phyloP scores from a whole-genome alignment of 1,140 invertebrate genomes.

The Drosophila murphyi region DNA sequence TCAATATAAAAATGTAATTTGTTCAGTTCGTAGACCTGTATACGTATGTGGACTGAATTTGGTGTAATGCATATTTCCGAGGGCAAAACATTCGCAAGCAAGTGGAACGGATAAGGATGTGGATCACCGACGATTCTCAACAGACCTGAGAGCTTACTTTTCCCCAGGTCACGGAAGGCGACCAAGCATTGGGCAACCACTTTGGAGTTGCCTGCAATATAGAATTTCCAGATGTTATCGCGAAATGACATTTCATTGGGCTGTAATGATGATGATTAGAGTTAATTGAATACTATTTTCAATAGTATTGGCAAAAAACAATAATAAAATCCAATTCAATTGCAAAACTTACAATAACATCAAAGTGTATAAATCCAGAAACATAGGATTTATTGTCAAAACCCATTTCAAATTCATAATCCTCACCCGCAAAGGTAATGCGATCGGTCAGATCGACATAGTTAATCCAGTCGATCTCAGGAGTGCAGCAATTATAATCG shows the following conservation, averaged over 20 bases:
- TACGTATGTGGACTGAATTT: slow-evolving; percentile 27
- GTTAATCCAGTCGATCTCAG: slow-evolving; percentile 60
- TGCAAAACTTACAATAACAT: slow-evolving; percentile 64
- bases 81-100: slow-evolving; percentile 58
- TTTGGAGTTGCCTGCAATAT: slow-evolving; percentile 34
- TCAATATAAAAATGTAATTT: slow-evolving; percentile 70
- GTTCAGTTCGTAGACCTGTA: slow-evolving; percentile 53
- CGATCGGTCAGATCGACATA: slow-evolving; percentile 46
- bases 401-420: slow-evolving; percentile 62
- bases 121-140: slow-evolving; percentile 62
- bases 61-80: slow-evolving; percentile 53
- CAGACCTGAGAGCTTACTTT: slow-evolving; percentile 58
- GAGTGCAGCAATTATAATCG: slow-evolving; percentile 68
- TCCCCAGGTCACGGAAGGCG: slow-evolving; percentile 53
- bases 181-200: slow-evolving; percentile 48
- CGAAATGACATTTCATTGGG: slow-evolving; percentile 65
- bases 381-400: slow-evolving; percentile 59
- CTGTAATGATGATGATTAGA: slow-evolving; percentile 9
- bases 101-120: slow-evolving; percentile 56
- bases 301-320: not conserved
- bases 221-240: slow-evolving; percentile 69
- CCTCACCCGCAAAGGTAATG: slow-evolving; percentile 64
- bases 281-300: not conserved
- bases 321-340: not conserved
- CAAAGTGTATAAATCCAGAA: slow-evolving; percentile 68